Evolutionary conservation across 2,113 vertebrate species (phyloP).

Genomic region (Variabilichromis moorii): DNA sequence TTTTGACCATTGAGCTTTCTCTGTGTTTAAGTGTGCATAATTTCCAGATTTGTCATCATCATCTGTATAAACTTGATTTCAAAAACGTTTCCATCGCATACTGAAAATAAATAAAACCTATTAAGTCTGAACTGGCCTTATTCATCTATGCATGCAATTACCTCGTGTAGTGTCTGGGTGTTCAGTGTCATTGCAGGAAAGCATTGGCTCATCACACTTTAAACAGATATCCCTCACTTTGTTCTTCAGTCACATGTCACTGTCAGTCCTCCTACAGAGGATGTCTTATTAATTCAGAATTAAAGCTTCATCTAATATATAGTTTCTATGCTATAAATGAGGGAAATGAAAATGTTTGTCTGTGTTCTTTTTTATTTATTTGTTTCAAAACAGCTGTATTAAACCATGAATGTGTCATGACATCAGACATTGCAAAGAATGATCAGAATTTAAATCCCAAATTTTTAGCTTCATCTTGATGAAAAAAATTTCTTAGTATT

Average conservation of each 20-base stretch:
- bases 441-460: neutral
- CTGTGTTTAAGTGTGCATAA: neutral
- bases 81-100: neutral
- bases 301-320: neutral
- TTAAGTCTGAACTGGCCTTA: neutral
- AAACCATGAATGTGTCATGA: neutral
- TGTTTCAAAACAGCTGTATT: neutral
- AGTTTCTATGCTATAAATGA: neutral
- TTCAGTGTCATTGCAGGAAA: neutral
- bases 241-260: neutral
- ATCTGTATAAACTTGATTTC: neutral
- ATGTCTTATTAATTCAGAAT: neutral
- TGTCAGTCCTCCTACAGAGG: neutral
- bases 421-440: neutral
- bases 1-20: neutral
- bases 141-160: neutral
- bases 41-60: neutral
- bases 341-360: neutral
- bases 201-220: conserved; percentile 15
- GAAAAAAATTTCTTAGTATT: neutral
- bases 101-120: neutral
- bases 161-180: neutral
- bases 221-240: neutral
- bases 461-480: neutral
- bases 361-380: neutral